phyloP scores from a whole-genome alignment of 2,888 invertebrate species.

The Chironomus riparius region DNA sequence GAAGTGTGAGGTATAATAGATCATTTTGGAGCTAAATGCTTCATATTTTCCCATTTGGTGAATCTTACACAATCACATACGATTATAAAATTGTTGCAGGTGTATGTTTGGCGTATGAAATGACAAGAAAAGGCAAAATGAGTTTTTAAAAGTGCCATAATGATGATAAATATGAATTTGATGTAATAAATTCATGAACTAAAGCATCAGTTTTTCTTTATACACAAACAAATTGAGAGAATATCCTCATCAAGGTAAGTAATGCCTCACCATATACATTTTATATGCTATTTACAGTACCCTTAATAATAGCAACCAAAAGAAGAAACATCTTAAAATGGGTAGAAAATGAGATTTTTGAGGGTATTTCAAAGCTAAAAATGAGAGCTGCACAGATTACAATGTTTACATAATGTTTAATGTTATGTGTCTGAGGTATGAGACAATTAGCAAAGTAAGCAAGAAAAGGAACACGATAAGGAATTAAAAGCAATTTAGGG shows the following conservation, averaged over 20 bases:
- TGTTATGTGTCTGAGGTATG: neutral
- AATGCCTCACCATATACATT: neutral
- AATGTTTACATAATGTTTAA: conserved; percentile 2
- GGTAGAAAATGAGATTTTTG: neutral
- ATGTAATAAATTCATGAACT: conserved; percentile 12
- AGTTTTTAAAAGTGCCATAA: conserved; percentile 23
- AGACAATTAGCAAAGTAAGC: conserved; percentile 22
- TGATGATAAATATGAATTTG: conserved; percentile 22
- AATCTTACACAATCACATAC: neutral
- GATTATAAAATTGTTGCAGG: neutral
- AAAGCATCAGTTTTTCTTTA: neutral
- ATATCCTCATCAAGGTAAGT: neutral
- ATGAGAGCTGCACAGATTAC: neutral
- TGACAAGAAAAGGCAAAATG: neutral
- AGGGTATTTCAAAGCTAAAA: neutral
- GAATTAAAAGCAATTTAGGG: conserved; percentile 22
- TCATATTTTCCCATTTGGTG: neutral
- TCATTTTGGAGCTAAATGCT: conserved; percentile 17
- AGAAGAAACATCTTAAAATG: neutral
- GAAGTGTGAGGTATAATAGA: conserved; percentile 12
- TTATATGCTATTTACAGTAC: neutral
- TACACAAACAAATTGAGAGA: too few species aligned
- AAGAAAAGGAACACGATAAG: conserved; percentile 8
- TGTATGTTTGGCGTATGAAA: neutral
- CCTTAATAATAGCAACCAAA: neutral